phyloP scores from a whole-genome alignment of 2,113 vertebrate species.

The Cranoglanis bouderius region DNA sequence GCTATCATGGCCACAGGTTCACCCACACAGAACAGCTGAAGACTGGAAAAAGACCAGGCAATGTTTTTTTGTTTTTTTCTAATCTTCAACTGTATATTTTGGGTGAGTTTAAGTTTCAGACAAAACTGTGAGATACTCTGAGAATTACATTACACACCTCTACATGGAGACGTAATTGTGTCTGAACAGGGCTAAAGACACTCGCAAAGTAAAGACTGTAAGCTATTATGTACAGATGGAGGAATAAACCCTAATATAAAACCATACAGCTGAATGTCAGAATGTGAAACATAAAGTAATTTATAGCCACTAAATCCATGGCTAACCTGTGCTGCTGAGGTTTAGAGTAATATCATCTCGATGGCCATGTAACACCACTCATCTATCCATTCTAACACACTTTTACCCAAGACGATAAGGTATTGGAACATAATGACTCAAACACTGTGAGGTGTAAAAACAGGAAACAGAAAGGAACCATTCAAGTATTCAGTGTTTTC shows the following conservation, averaged over 20 bases:
- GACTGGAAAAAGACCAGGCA: no score
- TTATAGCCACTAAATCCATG: background rate
- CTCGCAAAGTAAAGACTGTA: background rate
- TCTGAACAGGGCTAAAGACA: background rate
- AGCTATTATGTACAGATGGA: background rate
- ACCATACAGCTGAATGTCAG: background rate
- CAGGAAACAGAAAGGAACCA: background rate
- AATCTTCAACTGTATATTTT: no score
- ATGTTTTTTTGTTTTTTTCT: no score
- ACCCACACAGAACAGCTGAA: no score
- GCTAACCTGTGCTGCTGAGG: background rate
- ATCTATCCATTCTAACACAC: background rate
- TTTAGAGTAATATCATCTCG: background rate
- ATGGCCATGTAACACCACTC: background rate
- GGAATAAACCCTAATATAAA: background rate
- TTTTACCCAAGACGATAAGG: background rate
- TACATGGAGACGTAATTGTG: no score
- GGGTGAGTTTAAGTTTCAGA: background rate
- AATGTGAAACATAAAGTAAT: background rate
- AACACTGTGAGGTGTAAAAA: background rate
- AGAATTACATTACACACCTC: no score
- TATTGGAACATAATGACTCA: background rate
- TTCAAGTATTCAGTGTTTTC: background rate
- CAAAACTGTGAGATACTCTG: no score
- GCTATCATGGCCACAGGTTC: no score